Evolutionary conservation across 1,140 invertebrate genomes (phyloP), one percentile per base, ranked within the genome.

Genomic region (Metopolophium dirhodum): DNA sequence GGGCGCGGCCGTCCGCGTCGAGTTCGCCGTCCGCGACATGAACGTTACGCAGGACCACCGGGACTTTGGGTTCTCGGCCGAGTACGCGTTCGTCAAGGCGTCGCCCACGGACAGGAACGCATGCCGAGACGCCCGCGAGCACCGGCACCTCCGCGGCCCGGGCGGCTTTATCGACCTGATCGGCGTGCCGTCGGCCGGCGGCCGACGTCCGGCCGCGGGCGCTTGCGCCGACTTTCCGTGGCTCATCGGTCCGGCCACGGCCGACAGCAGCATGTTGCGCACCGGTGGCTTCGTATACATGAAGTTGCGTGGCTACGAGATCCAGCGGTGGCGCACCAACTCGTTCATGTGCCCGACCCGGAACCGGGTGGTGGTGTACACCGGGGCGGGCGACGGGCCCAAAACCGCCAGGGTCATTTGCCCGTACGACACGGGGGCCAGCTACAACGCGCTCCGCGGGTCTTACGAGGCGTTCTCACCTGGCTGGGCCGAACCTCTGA

Each of bases 41-140:
- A 97, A 97, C 95, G 97, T 97, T 49, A 97, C 96, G 22, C 97
- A 98, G 95, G 97, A 98, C 95, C 97, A 97, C 94, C 96, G 96
- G 77, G 97, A 97, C 95, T 98, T 97, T 95, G 96, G 96, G 94
- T 98, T 98, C 95, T 97, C 98, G 94, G 97, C 97, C 0, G 94
- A 95, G 89, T 95, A 94, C 86, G 93, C 94, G 30, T 95, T 95
- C 77, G 57, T 88, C 88, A 94, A 93, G 26, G 94, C 94, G 2
- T 88, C 94, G 11, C 94, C 94, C 2, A 91, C 94, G 0, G 95
- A 95, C 30, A 95, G 96, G 89, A 96, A 96, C 57, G 95, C 96
- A 41, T 97, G 97, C 94, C 95, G 96, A 7, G 96, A 96, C 90
- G 96, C 96, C 51, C 96, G 96, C 95, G 96, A 97, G 85, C 96